Evolutionary conservation across 2,888 invertebrate species (phyloP).

Genomic region (Acleris sparsana): DNA sequence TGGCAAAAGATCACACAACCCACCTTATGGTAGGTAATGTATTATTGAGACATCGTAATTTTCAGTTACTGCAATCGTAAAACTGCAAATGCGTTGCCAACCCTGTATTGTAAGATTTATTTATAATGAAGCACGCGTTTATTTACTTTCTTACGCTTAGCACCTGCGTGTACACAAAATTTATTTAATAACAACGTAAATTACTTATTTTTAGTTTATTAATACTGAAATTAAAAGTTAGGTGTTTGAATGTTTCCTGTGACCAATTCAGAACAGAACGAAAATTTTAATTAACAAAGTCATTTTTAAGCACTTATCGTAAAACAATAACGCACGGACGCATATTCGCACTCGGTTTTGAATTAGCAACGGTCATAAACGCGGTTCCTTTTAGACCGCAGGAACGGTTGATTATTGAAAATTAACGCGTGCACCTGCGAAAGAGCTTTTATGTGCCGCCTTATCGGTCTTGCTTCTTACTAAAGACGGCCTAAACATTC

Average conservation of each 20-base stretch:
- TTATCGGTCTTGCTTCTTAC: constrained; percentile 23
- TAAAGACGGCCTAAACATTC: neutral
- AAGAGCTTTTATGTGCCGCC: constrained; percentile 59
- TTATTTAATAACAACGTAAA: too few species aligned
- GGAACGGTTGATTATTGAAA: constrained; percentile 68
- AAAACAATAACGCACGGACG: constrained; percentile 50
- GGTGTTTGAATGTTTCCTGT: constrained; percentile 2
- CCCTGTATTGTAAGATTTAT: too few species aligned
- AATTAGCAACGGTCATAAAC: constrained; percentile 68
- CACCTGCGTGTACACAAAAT: too few species aligned
- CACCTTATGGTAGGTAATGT: too few species aligned
- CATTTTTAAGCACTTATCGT: constrained; percentile 31
- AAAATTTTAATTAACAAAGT: constrained; percentile 30
- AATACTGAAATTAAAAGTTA: too few species aligned
- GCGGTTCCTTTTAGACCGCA: constrained; percentile 68
- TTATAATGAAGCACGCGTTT: too few species aligned
- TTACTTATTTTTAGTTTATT: too few species aligned
- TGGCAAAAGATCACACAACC: too few species aligned
- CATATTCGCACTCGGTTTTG: constrained; percentile 51
- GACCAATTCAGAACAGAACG: constrained; percentile 22
- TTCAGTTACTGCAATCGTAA: too few species aligned
- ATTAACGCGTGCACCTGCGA: constrained; percentile 65
- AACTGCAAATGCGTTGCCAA: too few species aligned
- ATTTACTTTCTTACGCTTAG: too few species aligned
- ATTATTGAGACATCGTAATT: too few species aligned